Percentiles rank a stretch among this genome's conserved stretches.
Evolutionary conservation across 2,797 vertebrate genomes (phyloP).

Genomic region (Rhynchonycteris naso): DNA sequence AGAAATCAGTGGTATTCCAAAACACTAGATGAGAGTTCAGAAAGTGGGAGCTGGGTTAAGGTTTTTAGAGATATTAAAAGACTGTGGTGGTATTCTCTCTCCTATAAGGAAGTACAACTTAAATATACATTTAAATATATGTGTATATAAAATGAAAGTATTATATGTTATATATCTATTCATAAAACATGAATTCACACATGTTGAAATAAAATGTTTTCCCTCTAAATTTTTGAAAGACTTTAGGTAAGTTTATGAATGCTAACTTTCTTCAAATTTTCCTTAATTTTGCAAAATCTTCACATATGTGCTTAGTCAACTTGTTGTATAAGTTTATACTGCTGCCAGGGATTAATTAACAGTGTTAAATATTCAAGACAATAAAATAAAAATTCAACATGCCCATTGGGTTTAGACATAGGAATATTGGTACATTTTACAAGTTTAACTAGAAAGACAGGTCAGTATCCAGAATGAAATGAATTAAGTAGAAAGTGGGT

Average conservation of each 20-base stretch:
- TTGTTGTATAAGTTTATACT: not conserved
- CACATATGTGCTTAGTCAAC: not conserved
- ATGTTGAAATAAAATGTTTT: not conserved
- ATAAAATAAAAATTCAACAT: not conserved
- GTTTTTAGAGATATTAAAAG: not conserved
- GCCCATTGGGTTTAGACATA: not conserved
- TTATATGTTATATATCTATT: not conserved
- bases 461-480: conserved; percentile 23
- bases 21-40: not conserved
- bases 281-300: not conserved
- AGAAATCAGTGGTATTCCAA: not conserved
- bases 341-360: not conserved
- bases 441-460: not conserved
- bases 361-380: not conserved
- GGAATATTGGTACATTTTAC: not conserved
- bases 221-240: not conserved
- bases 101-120: not conserved
- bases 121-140: not conserved
- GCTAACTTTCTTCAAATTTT: not conserved
- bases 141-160: not conserved
- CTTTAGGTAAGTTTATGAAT: not conserved
- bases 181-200: not conserved
- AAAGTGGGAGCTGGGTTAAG: not conserved
- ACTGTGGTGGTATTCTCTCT: not conserved
- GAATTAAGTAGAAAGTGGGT: not conserved